Evolutionary conservation across 1,140 invertebrate species (phyloP).

Genomic region (Megathymus violae): DNA sequence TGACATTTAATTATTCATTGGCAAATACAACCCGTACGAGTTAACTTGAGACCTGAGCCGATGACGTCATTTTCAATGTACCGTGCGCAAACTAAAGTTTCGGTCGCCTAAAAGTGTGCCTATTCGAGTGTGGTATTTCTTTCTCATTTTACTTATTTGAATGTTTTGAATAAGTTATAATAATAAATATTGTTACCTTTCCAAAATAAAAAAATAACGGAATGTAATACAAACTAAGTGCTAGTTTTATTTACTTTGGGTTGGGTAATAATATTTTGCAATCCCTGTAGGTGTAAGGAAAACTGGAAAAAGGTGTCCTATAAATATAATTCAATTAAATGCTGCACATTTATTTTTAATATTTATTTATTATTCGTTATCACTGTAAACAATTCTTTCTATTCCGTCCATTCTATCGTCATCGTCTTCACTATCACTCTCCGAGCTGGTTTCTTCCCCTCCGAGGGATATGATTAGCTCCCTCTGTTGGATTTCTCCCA

Average conservation of each 20-base stretch:
- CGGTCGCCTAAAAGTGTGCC: no score
- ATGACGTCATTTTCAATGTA: not conserved
- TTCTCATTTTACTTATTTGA: not conserved
- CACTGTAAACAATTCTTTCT: no score
- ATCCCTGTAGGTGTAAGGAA: not conserved
- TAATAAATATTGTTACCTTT: not conserved
- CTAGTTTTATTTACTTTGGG: not conserved
- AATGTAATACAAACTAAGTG: not conserved
- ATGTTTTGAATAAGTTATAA: no score
- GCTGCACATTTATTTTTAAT: not conserved
- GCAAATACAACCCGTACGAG: not conserved
- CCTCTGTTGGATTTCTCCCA: no score
- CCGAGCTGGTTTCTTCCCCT: no score
- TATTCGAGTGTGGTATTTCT: not conserved
- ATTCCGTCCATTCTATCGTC: no score
- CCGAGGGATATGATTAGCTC: no score
- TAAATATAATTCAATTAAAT: not conserved
- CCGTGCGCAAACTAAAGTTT: constrained; percentile 23
- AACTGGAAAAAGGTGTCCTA: not conserved
- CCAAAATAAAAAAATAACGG: not conserved
- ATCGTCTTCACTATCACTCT: no score
- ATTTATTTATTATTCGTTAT: no score
- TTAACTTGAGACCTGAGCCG: not conserved
- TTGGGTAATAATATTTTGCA: constrained; percentile 1
- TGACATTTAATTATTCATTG: no score